Evolutionary conservation across 1,140 invertebrate genomes (phyloP).

Genomic region (Pseudomyrmex dendroicus): DNA sequence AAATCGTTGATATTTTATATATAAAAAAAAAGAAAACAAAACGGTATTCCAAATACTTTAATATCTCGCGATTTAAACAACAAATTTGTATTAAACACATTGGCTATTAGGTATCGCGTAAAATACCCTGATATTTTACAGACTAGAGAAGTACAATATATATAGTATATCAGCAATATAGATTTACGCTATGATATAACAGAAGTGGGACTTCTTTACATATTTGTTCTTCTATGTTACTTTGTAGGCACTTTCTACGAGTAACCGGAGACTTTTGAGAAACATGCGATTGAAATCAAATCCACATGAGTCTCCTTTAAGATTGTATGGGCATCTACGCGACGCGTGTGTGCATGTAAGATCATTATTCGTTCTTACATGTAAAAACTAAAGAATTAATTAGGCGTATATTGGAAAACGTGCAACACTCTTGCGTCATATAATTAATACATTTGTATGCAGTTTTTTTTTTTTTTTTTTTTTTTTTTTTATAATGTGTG

Average conservation of each 20-base stretch:
- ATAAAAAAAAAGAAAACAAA: neutral
- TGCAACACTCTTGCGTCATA: constrained; percentile 16
- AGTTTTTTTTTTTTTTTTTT: constrained; percentile 59
- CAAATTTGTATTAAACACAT: constrained; percentile 56
- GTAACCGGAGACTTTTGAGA: constrained; percentile 72
- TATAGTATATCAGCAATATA: constrained; percentile 53
- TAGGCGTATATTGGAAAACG: constrained; percentile 47
- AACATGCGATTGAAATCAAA: constrained; percentile 52
- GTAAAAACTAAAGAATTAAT: constrained; percentile 25
- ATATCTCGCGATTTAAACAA: constrained; percentile 16
- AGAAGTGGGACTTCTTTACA: constrained; percentile 60
- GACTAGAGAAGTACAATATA: constrained; percentile 72
- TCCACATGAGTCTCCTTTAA: constrained; percentile 42
- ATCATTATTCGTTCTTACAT: constrained; percentile 26
- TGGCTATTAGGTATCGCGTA: constrained; percentile 68
- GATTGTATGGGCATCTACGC: constrained; percentile 1
- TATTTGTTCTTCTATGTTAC: constrained; percentile 70
- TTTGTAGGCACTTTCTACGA: constrained; percentile 84
- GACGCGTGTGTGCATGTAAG: neutral
- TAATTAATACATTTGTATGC: constrained; percentile 65
- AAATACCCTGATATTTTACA: constrained; percentile 71
- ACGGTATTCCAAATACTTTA: constrained; percentile 33
- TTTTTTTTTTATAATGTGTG: constrained; percentile 30
- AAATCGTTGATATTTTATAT: constrained; percentile 1
- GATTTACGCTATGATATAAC: constrained; percentile 57